Evolutionary conservation across 2,113 vertebrate genomes (phyloP), one percentile per base, ranked within the genome.

Genomic region (Triplophysa tibetana): DNA sequence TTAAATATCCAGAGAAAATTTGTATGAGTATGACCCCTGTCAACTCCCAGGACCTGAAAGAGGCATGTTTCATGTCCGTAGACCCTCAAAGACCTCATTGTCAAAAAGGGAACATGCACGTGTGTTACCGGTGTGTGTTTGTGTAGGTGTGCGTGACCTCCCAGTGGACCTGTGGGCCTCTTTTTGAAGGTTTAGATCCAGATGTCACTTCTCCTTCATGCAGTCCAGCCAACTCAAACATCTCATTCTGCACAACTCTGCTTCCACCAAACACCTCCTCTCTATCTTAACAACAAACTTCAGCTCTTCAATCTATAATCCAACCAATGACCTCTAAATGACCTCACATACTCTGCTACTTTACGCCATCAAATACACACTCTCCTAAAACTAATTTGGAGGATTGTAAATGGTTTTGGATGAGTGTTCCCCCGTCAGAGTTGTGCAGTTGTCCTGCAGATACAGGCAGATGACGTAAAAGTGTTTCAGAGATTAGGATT

Each of bases 401-500:
- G 41, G 41, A 10, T 43, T 10, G 41, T 43, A 43, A 43, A 43
- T 43, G 41, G 10, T 52, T 52, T 52, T 52, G 48, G 14, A 52
- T 8, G 54, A 56, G 54, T 29, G 29, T 41, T 24, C 52, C 12
- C 70, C 38, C n/a, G 14, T 8, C 14, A 4, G 14, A 45, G 41
- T 54, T 61, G 13, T 50, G 16, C 24, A 1, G 60, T 60, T 41
- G 24, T 73, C 26, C 17, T 64, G 26, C 8, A 75, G 70, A 76
- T 58, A 7, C 13, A 64, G 77, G 13, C 29, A 11, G 38, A 69
- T 70, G 65, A 81, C 19, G 43, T 21, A 70, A 77, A 81, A 17
- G 43, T 62, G 50, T 74, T 62, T 48, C 29, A 73, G 70, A 54
- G 54, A 62, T 78, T 78, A 68, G 62, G 77, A 78, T 78, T 74